Evolutionary conservation across 2,113 vertebrate genomes (phyloP).

Genomic region (Zapus hudsonius): DNA sequence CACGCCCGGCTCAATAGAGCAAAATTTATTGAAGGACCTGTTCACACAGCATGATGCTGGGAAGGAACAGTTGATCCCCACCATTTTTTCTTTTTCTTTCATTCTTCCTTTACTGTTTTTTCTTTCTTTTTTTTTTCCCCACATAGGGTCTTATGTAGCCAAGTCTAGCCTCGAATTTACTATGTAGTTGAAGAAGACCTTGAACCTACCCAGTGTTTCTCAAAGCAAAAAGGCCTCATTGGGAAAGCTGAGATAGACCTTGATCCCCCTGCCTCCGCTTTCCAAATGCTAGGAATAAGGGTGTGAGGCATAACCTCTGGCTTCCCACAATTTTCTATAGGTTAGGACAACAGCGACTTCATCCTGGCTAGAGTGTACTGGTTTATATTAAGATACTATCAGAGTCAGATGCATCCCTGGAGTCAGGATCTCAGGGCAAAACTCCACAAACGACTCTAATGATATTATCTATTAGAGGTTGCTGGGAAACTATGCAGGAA

Average conservation of each 20-base stretch:
- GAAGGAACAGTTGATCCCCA: background rate
- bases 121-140: background rate
- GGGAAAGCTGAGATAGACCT: no score
- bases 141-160: background rate
- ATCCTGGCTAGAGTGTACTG: background rate
- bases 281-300: background rate
- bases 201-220: background rate
- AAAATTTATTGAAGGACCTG: background rate
- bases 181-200: background rate
- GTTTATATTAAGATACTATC: background rate
- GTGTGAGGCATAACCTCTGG: no score
- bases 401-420: background rate
- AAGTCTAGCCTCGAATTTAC: background rate
- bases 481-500: background rate
- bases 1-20: background rate
- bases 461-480: background rate
- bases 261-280: background rate
- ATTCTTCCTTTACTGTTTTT: no score
- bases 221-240: no score
- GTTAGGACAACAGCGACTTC: background rate
- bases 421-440: background rate
- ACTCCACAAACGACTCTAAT: background rate
- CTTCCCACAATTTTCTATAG: background rate
- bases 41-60: background rate
- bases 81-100: background rate